Evolutionary conservation across 1,140 invertebrate genomes (phyloP), one percentile per base, ranked within the genome.

Genomic region (Trichogramma pretiosum): DNA sequence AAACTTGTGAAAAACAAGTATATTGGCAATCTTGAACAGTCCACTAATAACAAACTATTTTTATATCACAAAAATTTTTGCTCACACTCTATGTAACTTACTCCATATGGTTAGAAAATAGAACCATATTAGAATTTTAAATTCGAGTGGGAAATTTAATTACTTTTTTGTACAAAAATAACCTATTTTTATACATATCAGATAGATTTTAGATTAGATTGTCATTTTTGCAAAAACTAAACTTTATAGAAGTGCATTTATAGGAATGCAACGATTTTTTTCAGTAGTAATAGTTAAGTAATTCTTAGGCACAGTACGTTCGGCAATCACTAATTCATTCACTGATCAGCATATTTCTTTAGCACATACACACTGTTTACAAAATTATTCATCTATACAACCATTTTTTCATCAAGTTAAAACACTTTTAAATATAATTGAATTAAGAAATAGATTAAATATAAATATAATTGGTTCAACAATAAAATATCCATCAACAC

Each of bases 211-310:
- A n/a, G n/a, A 32, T 23, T 40, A 40, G 35, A 23, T 13, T 39
- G 38, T 39, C 23, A 42, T 35, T 47, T 43, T 42, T 17, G 21
- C 17, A 45, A 28, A 34, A 34, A 51, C 46, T 41, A 26, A 50
- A 50, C 37, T 26, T 46, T 55, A 53, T 17, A 56, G 53, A 55
- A 60, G 46, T 58, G 53, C 56, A 40, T 56, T 43, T 14, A 53
- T 19, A 51, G 59, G 58, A 61, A 61, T 61, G 59, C 43, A 46
- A 21, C 42, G 22, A 46, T 50, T 11, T 24, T 41, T n/a, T n/a
- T 40, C 0, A 46, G 40, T 41, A 41, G 23, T 51, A 46, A 37
- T 50, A 28, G 3, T 19, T 35, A 50, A 41, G 11, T 5, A 28
- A 5, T 41, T 51, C 49, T 46, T 46, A 46, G 43, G 49, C 49